These are phyloP conservation scores for Aspiorhynchus laticeps DNA, from an alignment of 2,113 vertebrate species.

Conservation along the genomic window DNA sequence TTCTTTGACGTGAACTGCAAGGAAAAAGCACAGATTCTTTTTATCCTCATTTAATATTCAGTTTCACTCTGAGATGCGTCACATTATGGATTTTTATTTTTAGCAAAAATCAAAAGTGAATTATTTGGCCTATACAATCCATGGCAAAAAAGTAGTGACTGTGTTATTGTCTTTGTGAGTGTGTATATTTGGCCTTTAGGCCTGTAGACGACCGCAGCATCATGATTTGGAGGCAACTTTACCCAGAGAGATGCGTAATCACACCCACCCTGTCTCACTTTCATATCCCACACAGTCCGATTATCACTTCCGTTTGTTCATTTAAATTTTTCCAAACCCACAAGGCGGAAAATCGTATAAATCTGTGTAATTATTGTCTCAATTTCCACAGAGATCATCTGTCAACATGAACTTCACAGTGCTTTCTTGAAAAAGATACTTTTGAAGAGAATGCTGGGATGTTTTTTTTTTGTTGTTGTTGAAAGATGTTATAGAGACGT, in stretches of 20 bases:
- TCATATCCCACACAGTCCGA: conserved; percentile 48
- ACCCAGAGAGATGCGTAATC: conserved; percentile 65
- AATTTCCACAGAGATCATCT: conserved; percentile 17
- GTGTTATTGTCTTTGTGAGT: conserved; percentile 26
- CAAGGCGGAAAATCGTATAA: conserved; percentile 4
- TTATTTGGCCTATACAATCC: not conserved
- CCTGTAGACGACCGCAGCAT: not conserved
- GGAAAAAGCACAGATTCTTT: not conserved
- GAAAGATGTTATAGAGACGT: conserved; percentile 1
- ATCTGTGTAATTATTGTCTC: conserved; percentile 13
- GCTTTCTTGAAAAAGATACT: not conserved
- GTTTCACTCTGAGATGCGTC: not conserved
- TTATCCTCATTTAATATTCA: not conserved
- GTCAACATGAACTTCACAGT: conserved; percentile 3
- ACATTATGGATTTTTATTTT: not conserved
- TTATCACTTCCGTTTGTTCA: conserved; percentile 22
- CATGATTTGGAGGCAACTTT: conserved; percentile 49
- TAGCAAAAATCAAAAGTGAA: not conserved
- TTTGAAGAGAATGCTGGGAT: not conserved
- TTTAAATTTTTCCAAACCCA: conserved; percentile 10
- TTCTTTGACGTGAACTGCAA: not conserved
- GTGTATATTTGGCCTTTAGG: conserved; percentile 10
- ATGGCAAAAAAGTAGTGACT: not conserved
- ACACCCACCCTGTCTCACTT: conserved; percentile 47
- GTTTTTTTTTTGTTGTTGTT: not conserved